Base-by-base conservation (phyloP, 2,888 invertebrate species). In the Coelopa pilipes region DNA sequence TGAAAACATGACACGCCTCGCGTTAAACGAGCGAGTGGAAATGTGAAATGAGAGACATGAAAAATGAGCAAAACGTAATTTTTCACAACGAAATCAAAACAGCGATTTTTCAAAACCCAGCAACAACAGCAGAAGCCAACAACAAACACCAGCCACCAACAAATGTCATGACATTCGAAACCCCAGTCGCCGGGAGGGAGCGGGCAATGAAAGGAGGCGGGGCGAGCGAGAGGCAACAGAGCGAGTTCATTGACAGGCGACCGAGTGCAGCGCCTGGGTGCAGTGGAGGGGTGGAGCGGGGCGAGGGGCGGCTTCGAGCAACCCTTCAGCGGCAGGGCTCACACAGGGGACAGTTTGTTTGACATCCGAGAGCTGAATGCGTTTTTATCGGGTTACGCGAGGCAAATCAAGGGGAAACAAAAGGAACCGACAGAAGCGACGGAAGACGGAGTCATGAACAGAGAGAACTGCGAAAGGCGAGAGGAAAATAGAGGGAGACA, bases 331-430 rank as follows among this genome's bases (percentile, higher is more conserved):
- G n/a, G 34, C 19, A 57, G 45, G 62, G 55, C 71, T 69, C 72
- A 69, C 66, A 70, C 49, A 70, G 70, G 65, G 70, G 70, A 70
- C 69, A 70, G 70, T 70, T 70, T 69, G 76, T 78, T 77, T 77
- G 76, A 76, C 76, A 75, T 76, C 75, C 75, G 74, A 75, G 62
- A 67, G 50, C 46, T 72, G 72, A 24, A 47, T 66, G 65, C 63
- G 67, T 67, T 67, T 70, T 60, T 74, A 63, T 57, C 59, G 60
- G 59, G 70, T 66, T 65, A 70, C 17, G 53, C 53, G 53, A 15
- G 13, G 53, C 21, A 62, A 62, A 15, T 74, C 72, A 19, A 75
- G 70, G 70, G 71, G 65, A 63, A 74, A 74, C 45, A 70, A 2
- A 34, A 75, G 70, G 68, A 75, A 74, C 70, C 73, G 70, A 75